Base-by-base conservation (phyloP, 1,140 invertebrate genomes). In the Anoplophora glabripennis region DNA sequence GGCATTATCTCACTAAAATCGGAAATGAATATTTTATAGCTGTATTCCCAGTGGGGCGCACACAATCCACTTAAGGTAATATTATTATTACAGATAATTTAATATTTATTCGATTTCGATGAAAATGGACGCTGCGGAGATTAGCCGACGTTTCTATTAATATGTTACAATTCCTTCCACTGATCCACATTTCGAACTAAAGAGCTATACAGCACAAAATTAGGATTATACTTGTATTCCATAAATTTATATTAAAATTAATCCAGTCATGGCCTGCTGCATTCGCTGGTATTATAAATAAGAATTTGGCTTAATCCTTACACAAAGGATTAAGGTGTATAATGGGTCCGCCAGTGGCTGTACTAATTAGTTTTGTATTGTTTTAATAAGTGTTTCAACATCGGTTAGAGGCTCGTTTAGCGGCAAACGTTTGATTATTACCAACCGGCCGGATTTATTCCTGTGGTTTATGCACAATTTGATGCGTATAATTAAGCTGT, bases 161-260 rank as follows among this genome's bases (percentile, higher is more conserved):
- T 54, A 40, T 41, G 21, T 42, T 28, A 28, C 21, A 28, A 28
- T 28, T 28, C 21, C 21, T 54, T 54, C 52, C 12, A 38, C 18
- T n/a, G 18, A 41, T 21, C 38, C 4, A 41, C 21, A 45, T 54
- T 41, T 54, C 21, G 21, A 28, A 28, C 21, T 28, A 28, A 28
- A 28, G 21, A 28, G 21, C 21, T 28, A 28, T 28, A 28, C 5
- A 28, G 21, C 2, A 28, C 21, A 28, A 28, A 28, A 28, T 28
- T 28, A 28, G 52, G 52, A 38, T 54, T 54, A 54, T 8, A 33
- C 15, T 44, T 44, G 52, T 44, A 34, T 44, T 42, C 40, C 52
- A 44, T 54, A 54, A 44, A 54, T 54, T 54, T 14, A 54, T 53
- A 53, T 53, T 40, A 53, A 54, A 33, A 54, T 54, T 40, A 54